A percentile compares a stretch with the other conserved stretches of the same genome.
Conservation (phyloP, 2,113 vertebrate species). For the Saimiri boliviensis region DNA sequence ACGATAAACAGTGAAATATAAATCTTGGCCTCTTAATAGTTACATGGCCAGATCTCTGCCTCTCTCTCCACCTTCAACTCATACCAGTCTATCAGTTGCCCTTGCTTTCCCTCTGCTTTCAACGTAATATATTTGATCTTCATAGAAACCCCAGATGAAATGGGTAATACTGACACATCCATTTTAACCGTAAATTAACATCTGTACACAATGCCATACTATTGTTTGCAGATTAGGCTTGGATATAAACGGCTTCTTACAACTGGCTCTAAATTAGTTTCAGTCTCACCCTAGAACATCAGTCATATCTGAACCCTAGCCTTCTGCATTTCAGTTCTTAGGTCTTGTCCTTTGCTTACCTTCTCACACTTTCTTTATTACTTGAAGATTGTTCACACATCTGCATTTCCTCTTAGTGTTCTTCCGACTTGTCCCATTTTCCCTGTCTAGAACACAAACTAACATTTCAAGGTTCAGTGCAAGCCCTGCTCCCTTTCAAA, state of each 20-base stretch:
- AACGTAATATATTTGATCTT: not conserved
- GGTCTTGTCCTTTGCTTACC: too few species aligned
- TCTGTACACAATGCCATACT: not conserved
- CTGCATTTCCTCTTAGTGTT: not conserved
- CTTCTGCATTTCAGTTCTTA: not conserved
- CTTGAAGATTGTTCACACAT: too few species aligned
- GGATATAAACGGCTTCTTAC: not conserved
- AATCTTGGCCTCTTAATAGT: not conserved
- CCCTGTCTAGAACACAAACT: not conserved
- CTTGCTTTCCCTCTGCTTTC: not conserved
- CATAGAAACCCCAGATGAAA: not conserved
- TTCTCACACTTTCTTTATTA: accelerated
- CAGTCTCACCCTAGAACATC: not conserved
- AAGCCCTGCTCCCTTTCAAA: not conserved
- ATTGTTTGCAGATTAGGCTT: not conserved
- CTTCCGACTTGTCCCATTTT: not conserved
- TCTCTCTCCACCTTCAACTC: not conserved
- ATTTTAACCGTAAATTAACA: not conserved
- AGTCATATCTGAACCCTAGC: not conserved
- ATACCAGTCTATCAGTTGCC: too few species aligned
- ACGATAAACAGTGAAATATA: not conserved
- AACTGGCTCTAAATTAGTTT: not conserved
- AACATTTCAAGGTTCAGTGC: not conserved
- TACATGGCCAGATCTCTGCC: not conserved
- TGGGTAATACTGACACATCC: too few species aligned